These are phyloP conservation scores for Caerostris darwini DNA, from an alignment of 1,140 invertebrate genomes.

Conservation along the genomic window DNA sequence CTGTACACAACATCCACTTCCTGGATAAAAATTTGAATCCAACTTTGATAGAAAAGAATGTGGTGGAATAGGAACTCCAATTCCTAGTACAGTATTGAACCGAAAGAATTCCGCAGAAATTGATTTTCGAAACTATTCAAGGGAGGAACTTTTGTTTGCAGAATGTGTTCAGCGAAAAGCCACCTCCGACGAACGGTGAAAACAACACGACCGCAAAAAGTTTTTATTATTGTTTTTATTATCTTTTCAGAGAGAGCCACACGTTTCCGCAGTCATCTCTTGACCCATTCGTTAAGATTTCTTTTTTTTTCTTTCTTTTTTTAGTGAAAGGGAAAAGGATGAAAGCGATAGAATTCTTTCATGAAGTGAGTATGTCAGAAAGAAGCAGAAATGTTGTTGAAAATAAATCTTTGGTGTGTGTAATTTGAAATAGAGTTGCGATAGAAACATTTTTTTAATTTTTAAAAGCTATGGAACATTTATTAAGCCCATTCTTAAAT, in stretches of 20 bases:
- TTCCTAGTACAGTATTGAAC: not conserved
- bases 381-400: not conserved
- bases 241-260: not conserved
- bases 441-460: no score
- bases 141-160: not conserved
- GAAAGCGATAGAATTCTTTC: not conserved
- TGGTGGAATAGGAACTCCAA: not conserved
- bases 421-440: no score
- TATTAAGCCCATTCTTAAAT: no score
- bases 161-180: not conserved
- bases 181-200: not conserved
- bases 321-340: not conserved
- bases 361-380: not conserved
- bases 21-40: no score
- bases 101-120: not conserved
- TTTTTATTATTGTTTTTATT: constrained; percentile 21
- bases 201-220: not conserved
- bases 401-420: no score
- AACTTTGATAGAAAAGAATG: not conserved
- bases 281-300: not conserved
- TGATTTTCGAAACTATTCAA: not conserved
- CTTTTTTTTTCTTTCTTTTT: no score
- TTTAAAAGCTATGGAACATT: no score
- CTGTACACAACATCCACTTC: no score
- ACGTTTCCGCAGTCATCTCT: not conserved